These are phyloP conservation scores for Anabacerthia variegaticeps DNA, from an alignment of 2,797 vertebrate species.

Conservation along the genomic window DNA sequence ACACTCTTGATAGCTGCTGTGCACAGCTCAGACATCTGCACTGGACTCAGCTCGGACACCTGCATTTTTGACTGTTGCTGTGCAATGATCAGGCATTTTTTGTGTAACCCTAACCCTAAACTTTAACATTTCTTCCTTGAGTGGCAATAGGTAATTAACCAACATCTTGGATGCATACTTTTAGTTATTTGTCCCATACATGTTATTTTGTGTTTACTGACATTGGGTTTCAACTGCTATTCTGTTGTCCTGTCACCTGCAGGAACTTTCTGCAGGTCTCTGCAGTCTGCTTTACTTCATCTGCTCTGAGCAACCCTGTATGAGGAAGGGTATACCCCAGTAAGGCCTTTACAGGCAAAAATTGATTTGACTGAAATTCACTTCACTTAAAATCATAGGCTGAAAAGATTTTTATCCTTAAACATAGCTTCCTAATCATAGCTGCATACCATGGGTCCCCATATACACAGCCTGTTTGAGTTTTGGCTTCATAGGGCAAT, in stretches of 20 bases:
- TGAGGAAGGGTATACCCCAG: neutral
- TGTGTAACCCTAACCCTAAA: neutral
- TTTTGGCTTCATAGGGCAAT: rapidly evolving
- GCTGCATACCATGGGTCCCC: neutral
- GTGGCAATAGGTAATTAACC: neutral
- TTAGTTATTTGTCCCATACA: neutral
- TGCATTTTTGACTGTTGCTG: neutral
- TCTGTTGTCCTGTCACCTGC: neutral
- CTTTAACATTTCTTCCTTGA: neutral
- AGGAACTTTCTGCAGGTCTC: neutral
- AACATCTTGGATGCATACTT: neutral
- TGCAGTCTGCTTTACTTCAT: neutral
- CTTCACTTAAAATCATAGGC: neutral
- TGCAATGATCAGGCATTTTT: neutral
- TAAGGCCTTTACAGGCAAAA: neutral
- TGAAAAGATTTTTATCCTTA: neutral
- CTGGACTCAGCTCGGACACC: neutral
- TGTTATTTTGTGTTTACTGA: neutral
- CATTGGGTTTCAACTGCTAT: neutral
- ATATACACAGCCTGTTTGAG: neutral
- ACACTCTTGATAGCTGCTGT: neutral
- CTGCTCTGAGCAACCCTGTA: neutral
- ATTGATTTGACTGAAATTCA: neutral
- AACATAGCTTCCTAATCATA: neutral
- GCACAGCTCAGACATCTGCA: neutral